These are phyloP conservation scores for Xylocampa areola DNA, from an alignment of 2,888 invertebrate genomes.

Conservation along the genomic window DNA sequence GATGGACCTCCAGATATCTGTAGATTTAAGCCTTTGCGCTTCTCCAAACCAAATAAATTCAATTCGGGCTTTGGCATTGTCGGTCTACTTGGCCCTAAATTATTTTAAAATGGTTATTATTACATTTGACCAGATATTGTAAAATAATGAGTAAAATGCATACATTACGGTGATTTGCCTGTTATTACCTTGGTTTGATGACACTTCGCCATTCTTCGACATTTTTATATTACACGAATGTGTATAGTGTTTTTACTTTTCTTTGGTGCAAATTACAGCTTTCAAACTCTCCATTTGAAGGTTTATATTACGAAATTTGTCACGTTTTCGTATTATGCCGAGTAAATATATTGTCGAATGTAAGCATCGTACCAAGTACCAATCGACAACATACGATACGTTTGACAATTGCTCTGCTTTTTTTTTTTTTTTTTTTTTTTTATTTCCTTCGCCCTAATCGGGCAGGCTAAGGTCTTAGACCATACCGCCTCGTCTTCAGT, in stretches of 20 bases:
- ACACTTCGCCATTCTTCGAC: conserved; percentile 93
- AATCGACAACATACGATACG: conserved; percentile 65
- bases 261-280: conserved; percentile 72
- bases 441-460: no score
- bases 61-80: conserved; percentile 84
- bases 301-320: conserved; percentile 63
- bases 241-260: conserved; percentile 68
- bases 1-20: conserved; percentile 86
- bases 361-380: conserved; percentile 66
- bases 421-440: conserved; percentile 10
- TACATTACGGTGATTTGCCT: conserved; percentile 24
- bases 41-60: conserved; percentile 86
- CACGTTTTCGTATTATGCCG: conserved; percentile 72
- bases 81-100: conserved; percentile 84
- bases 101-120: conserved; percentile 28
- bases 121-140: conserved; percentile 1
- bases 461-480: no score
- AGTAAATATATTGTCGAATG: conserved; percentile 61
- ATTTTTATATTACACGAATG: conserved; percentile 84
- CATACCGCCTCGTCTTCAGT: no score
- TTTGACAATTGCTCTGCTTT: conserved; percentile 43
- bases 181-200: conserved; percentile 90
- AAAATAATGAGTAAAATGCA: conserved; percentile 4
- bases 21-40: conserved; percentile 90
- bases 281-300: conserved; percentile 82